Evolutionary conservation across 2,113 vertebrate species (phyloP), one percentile per base, ranked within the genome.

Genomic region (Pimephales promelas): DNA sequence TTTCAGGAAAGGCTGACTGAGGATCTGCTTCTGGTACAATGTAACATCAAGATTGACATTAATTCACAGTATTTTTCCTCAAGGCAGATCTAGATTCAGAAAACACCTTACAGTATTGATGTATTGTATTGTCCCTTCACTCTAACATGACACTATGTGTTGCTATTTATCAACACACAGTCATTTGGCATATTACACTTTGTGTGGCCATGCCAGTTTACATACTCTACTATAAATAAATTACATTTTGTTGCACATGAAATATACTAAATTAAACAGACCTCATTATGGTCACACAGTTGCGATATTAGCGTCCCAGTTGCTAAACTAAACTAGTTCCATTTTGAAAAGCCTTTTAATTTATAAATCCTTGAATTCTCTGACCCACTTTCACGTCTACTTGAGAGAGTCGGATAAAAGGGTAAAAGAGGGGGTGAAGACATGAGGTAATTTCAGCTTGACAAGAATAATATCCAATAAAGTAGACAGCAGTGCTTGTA

Each of bases 251-350:
- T n/a, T 11, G 11, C 34, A 59, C 34, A 74, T 88, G 43, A 88
- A 87, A 82, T 71, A 62, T 90, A 72, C 61, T 0, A 1, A 86
- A 88, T 59, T 77, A 85, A 71, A 71, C 73, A 52, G 45, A 14
- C 75, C 83, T 45, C 59, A 36, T 52, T 34, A 75, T n/a, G 88
- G 70, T 83, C 81, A 85, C 54, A 74, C 73, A 71, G 85, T 84
- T 81, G 71, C 64, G 79, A 84, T 84, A 66, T 84, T 85, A 74
- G 71, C 72, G n/a, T 86, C 76, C 61, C 43, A 88, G 75, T 73
- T 87, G 87, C 87, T 88, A 86, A 80, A 88, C 86, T 89, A 86
- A 92, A 91, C 87, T 89, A 83, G 89, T 73, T 84, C 76, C 83
- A 73, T 61, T 81, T 45, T 86, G 59, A 88, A 89, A 86, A 85